These are phyloP conservation scores for Decapterus maruadsi DNA, from an alignment of 2,797 vertebrate species.

Conservation along the genomic window DNA sequence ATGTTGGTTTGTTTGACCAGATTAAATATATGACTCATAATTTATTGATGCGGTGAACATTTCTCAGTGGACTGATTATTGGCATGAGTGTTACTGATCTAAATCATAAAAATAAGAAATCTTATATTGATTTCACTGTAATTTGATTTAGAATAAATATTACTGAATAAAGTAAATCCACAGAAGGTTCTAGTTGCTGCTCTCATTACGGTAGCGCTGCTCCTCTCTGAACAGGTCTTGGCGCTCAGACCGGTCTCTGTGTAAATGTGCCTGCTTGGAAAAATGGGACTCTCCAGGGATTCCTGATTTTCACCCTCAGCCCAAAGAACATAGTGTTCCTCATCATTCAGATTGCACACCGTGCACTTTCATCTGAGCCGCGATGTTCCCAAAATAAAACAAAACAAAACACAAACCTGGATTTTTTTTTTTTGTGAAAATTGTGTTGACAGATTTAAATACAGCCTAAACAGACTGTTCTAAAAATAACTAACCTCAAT, in stretches of 20 bases:
- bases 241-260: conserved; percentile 39
- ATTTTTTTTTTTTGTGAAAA: conserved; percentile 17
- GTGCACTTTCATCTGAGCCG: conserved; percentile 78
- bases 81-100: background rate
- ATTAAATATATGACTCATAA: background rate
- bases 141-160: conserved; percentile 20
- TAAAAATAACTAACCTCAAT: background rate
- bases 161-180: background rate
- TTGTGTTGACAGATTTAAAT: conserved; percentile 26
- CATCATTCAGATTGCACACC: conserved; percentile 69
- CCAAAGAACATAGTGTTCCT: conserved; percentile 73
- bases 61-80: background rate
- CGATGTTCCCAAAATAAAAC: conserved; percentile 67
- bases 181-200: background rate
- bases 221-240: conserved; percentile 53
- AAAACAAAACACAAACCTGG: conserved; percentile 32
- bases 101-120: background rate
- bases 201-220: conserved; percentile 15
- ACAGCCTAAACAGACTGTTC: background rate
- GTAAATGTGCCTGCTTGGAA: conserved; percentile 61
- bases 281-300: conserved; percentile 63
- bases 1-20: background rate
- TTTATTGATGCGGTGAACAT: background rate
- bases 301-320: conserved; percentile 61
- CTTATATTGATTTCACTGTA: conserved; percentile 8